Conservation (phyloP, 2,888 invertebrate species). For the Loripinus fragilis region DNA sequence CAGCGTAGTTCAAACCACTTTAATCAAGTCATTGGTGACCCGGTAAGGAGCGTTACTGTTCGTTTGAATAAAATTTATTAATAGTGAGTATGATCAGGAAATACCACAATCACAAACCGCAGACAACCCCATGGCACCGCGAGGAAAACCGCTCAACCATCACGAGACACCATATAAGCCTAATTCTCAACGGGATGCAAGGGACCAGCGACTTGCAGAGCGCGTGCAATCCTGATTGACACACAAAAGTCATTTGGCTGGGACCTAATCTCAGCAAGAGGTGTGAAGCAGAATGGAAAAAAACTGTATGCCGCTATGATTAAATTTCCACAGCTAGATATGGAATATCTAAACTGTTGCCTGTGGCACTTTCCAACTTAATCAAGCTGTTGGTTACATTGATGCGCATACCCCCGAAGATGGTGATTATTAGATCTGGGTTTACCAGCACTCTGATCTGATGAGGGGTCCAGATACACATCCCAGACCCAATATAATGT, state of each 20-base stretch:
- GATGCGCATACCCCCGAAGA: slow-evolving; percentile 10
- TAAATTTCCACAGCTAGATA: slow-evolving; percentile 14
- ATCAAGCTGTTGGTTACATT: slow-evolving; percentile 15
- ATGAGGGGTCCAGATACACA: slow-evolving; percentile 15
- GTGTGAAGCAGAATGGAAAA: neutral
- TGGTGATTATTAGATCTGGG: slow-evolving; percentile 23
- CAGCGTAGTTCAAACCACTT: slow-evolving; percentile 17
- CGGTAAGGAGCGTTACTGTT: neutral
- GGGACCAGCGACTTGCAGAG: neutral
- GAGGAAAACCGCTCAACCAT: too few species aligned
- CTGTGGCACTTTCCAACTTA: slow-evolving; percentile 22
- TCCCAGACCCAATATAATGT: slow-evolving; percentile 22
- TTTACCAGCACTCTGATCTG: slow-evolving; percentile 14
- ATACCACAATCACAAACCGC: too few species aligned
- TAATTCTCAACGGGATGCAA: too few species aligned
- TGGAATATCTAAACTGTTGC: slow-evolving; percentile 21
- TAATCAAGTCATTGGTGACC: slow-evolving; percentile 13
- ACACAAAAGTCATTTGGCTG: slow-evolving; percentile 2
- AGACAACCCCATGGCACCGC: too few species aligned
- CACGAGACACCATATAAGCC: too few species aligned
- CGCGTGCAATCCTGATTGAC: slow-evolving; percentile 4
- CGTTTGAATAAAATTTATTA: too few species aligned
- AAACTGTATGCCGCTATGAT: slow-evolving; percentile 15
- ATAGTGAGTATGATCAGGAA: neutral
- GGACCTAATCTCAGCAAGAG: slow-evolving; percentile 1